phyloP scores from a whole-genome alignment of 2,888 invertebrate species.

The Pecten maximus region DNA sequence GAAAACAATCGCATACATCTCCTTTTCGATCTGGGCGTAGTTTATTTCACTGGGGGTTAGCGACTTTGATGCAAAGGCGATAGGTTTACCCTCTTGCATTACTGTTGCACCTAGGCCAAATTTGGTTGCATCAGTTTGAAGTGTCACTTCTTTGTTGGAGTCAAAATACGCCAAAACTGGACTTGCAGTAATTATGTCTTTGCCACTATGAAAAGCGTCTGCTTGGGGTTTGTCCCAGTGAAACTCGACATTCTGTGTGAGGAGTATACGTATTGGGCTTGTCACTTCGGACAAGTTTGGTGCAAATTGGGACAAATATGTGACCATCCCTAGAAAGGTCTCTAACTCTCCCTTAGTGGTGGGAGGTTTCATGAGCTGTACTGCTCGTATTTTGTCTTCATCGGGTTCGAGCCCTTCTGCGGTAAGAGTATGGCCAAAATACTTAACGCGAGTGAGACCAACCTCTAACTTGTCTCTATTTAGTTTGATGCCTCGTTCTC shows the following conservation, averaged over 20 bases:
- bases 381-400: conserved; percentile 37
- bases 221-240: conserved; percentile 52
- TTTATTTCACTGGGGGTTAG: conserved; percentile 54
- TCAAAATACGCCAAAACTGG: conserved; percentile 56
- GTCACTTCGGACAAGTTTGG: conserved; percentile 54
- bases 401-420: conserved; percentile 49
- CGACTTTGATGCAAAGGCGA: conserved; percentile 56
- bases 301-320: conserved; percentile 51
- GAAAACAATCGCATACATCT: conserved; percentile 54
- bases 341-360: conserved; percentile 49
- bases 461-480: conserved; percentile 55
- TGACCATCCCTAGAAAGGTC: conserved; percentile 55
- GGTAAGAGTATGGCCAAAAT: conserved; percentile 55
- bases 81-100: conserved; percentile 53
- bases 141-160: conserved; percentile 40
- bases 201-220: conserved; percentile 55
- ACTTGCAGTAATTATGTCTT: conserved; percentile 45
- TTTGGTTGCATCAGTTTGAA: conserved; percentile 54
- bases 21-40: conserved; percentile 63
- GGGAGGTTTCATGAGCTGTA: conserved; percentile 49
- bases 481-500: conserved; percentile 49
- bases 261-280: conserved; percentile 46
- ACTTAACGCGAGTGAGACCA: conserved; percentile 49
- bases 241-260: conserved; percentile 54
- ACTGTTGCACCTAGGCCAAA: conserved; percentile 52